These are phyloP conservation scores for Microctonus brassicae DNA, from an alignment of 2,888 invertebrate genomes.

Conservation along the genomic window DNA sequence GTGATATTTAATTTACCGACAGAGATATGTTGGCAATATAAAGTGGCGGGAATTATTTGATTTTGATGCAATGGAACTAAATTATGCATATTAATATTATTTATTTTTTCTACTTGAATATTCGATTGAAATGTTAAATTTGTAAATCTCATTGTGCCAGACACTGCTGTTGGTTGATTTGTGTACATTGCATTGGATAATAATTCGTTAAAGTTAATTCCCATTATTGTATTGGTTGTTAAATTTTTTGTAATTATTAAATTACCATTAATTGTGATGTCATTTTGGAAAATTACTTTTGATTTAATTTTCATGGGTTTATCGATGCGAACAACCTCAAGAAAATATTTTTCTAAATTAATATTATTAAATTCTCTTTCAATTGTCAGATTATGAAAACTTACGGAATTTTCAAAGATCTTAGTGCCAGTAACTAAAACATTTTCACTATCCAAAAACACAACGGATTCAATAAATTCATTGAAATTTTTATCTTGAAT, in stretches of 20 bases:
- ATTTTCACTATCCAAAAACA: slow-evolving; percentile 45
- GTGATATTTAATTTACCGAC: slow-evolving; percentile 48
- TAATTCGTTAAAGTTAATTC: slow-evolving; percentile 50
- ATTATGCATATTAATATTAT: slow-evolving; percentile 68
- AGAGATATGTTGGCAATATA: slow-evolving; percentile 65
- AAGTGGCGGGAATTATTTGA: slow-evolving; percentile 66
- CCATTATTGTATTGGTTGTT: slow-evolving; percentile 45
- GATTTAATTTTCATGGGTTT: slow-evolving; percentile 43
- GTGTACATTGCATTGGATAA: slow-evolving; percentile 46
- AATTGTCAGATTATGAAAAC: slow-evolving; percentile 48
- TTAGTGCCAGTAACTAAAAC: slow-evolving; percentile 50
- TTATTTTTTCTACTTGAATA: slow-evolving; percentile 69
- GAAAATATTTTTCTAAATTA: slow-evolving; percentile 50
- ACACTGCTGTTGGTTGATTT: slow-evolving; percentile 47
- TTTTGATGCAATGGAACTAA: slow-evolving; percentile 70
- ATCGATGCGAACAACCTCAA: slow-evolving; percentile 52
- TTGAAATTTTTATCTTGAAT: slow-evolving; percentile 46
- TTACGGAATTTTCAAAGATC: slow-evolving; percentile 48
- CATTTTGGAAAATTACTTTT: slow-evolving; percentile 49
- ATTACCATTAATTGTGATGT: slow-evolving; percentile 45
- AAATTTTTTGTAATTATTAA: slow-evolving; percentile 48
- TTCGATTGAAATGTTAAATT: slow-evolving; percentile 67
- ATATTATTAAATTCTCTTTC: slow-evolving; percentile 51
- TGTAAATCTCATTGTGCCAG: slow-evolving; percentile 65
- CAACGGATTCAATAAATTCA: slow-evolving; percentile 45